Conservation (phyloP, 2,888 invertebrate genomes). For the Campaea margaritaria region DNA sequence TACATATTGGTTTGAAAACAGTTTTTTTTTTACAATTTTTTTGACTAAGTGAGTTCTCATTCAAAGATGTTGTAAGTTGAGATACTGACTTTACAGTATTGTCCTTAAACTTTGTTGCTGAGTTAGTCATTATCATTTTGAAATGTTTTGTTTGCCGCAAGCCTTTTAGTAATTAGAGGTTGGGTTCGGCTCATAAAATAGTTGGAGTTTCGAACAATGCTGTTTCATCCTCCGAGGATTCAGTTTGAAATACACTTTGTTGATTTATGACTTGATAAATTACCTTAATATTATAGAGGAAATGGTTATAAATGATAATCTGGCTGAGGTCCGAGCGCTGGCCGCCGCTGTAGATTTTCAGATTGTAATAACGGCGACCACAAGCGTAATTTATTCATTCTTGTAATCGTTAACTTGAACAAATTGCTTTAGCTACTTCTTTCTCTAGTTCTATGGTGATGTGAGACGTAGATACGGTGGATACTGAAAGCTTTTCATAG, state of each 20-base stretch:
- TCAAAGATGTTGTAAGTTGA: background rate
- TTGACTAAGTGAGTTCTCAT: too few relatives aligned
- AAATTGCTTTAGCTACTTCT: too few relatives aligned
- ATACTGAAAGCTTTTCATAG: too few relatives aligned
- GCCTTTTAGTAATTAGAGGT: conserved; percentile 35
- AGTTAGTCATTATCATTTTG: conserved; percentile 38
- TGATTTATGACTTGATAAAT: conserved; percentile 5
- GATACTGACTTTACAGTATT: conserved; percentile 10
- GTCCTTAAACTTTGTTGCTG: conserved; percentile 19
- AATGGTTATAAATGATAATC: background rate
- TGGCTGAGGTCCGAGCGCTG: too few relatives aligned
- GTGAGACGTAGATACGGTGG: too few relatives aligned
- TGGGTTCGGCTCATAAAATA: conserved; percentile 22
- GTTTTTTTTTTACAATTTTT: too few relatives aligned
- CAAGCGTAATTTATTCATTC: too few relatives aligned
- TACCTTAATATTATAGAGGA: background rate
- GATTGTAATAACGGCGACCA: too few relatives aligned
- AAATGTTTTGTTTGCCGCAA: conserved; percentile 37
- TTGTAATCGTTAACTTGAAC: too few relatives aligned
- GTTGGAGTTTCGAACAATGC: conserved; percentile 30
- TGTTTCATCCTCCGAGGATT: conserved; percentile 11
- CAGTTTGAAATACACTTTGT: conserved; percentile 32
- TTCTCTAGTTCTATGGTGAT: too few relatives aligned
- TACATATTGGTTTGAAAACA: too few relatives aligned
- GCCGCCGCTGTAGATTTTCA: too few relatives aligned